A percentile compares a stretch with the other conserved stretches of the same genome.
These are phyloP conservation scores for Lordiphosa stackelbergi DNA, from an alignment of 1,140 invertebrate species.

Conservation along the genomic window DNA sequence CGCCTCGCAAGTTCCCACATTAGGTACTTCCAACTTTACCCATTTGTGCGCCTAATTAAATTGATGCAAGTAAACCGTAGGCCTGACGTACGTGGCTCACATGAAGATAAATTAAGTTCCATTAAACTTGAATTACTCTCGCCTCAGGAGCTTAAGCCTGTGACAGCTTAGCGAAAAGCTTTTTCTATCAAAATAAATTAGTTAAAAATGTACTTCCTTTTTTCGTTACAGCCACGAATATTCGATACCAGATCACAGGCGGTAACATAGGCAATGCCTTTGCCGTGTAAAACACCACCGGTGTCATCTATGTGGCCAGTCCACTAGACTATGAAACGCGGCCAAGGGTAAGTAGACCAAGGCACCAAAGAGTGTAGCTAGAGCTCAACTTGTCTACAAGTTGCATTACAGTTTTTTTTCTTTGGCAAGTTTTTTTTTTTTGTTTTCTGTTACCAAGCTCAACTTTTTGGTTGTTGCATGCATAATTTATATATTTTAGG, in stretches of 20 bases:
- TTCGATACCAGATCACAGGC: conserved; percentile 87
- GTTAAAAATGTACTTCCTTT: neutral
- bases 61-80: no score
- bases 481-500: conserved; percentile 68
- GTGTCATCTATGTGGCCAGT: conserved; percentile 86
- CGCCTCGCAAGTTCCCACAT: no score
- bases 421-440: conserved; percentile 18
- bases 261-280: conserved; percentile 88
- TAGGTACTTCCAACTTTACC: no score
- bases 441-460: conserved; percentile 3
- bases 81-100: no score
- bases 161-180: neutral
- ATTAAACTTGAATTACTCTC: neutral
- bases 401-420: conserved; percentile 45
- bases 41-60: no score
- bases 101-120: neutral
- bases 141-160: conserved; percentile 2
- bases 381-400: conserved; percentile 28
- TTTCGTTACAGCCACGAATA: conserved; percentile 82
- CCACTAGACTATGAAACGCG: conserved; percentile 86
- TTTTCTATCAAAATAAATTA: no score
- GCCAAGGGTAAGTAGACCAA: conserved; percentile 81
- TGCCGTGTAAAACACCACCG: conserved; percentile 85
- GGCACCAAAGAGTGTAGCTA: neutral
- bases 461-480: conserved; percentile 64